A percentile compares a stretch with the other conserved stretches of the same genome.
Conservation (phyloP, 1,140 invertebrate species). For the Zaprionus africanus region DNA sequence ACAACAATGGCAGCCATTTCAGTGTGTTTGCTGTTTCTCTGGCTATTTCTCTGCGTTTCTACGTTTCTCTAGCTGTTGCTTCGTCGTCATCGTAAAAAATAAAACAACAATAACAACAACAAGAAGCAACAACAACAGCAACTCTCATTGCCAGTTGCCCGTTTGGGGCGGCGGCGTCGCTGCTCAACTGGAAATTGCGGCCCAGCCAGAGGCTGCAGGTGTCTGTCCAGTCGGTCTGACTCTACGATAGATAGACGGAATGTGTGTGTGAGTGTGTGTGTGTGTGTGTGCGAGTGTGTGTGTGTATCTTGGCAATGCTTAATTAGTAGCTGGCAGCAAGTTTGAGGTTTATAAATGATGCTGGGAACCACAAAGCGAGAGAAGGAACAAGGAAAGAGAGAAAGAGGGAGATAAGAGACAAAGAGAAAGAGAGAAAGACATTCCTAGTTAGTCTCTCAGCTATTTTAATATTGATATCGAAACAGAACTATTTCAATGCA, state of each 20-base stretch:
- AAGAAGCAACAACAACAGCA: background rate
- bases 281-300: constrained; percentile 3
- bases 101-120: background rate
- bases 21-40: constrained; percentile 16
- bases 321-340: constrained; percentile 68
- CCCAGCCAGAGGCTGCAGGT: constrained; percentile 66
- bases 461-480: constrained; percentile 19
- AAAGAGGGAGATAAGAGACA: background rate
- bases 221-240: constrained; percentile 53
- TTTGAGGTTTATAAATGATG: constrained; percentile 56
- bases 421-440: background rate
- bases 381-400: background rate
- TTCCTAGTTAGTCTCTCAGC: background rate
- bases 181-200: constrained; percentile 79
- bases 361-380: background rate
- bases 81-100: constrained; percentile 58
- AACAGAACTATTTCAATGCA: constrained; percentile 3
- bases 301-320: constrained; percentile 58
- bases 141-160: constrained; percentile 73
- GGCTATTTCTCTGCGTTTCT: constrained; percentile 6
- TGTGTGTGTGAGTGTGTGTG: background rate
- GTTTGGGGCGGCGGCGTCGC: constrained; percentile 68
- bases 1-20: constrained; percentile 42
- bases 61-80: constrained; percentile 38
- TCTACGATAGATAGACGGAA: constrained; percentile 4